Percentiles rank a stretch among this genome's conserved stretches.
phyloP scores from a whole-genome alignment of 2,797 vertebrate genomes.

The Hyperoplus immaculatus region DNA sequence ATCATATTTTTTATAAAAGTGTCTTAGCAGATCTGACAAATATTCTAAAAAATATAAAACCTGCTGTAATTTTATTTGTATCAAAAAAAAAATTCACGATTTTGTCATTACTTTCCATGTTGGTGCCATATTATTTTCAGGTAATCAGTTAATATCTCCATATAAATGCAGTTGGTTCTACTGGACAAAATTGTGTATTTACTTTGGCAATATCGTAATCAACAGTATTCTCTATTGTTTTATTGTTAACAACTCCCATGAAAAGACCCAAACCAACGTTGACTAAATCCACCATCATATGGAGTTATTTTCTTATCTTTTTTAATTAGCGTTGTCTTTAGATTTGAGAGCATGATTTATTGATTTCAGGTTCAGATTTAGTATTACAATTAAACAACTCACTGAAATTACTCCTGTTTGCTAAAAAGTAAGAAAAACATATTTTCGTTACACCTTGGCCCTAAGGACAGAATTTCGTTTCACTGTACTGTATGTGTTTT shows the following conservation, averaged over 20 bases:
- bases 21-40: background rate
- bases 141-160: background rate
- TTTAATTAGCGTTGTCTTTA: too few relatives aligned
- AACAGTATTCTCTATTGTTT: background rate
- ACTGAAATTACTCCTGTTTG: too few relatives aligned
- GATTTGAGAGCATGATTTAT: too few relatives aligned
- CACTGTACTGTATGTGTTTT: too few relatives aligned
- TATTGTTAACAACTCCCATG: background rate
- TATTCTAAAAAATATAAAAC: background rate
- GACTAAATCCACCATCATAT: too few relatives aligned
- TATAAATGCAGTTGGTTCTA: background rate
- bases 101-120: background rate
- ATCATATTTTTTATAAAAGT: background rate
- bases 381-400: too few relatives aligned
- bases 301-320: too few relatives aligned
- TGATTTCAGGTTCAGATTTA: too few relatives aligned
- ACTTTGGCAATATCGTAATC: background rate
- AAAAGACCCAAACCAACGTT: background rate
- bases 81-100: too few relatives aligned
- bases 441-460: too few relatives aligned
- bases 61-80: background rate
- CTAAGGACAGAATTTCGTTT: too few relatives aligned
- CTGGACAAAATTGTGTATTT: background rate
- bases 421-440: too few relatives aligned
- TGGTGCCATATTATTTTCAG: background rate